These are phyloP conservation scores for Meandrina meandrites DNA, from an alignment of 92 coral and sea anemone genomes.

Conservation along the genomic window DNA sequence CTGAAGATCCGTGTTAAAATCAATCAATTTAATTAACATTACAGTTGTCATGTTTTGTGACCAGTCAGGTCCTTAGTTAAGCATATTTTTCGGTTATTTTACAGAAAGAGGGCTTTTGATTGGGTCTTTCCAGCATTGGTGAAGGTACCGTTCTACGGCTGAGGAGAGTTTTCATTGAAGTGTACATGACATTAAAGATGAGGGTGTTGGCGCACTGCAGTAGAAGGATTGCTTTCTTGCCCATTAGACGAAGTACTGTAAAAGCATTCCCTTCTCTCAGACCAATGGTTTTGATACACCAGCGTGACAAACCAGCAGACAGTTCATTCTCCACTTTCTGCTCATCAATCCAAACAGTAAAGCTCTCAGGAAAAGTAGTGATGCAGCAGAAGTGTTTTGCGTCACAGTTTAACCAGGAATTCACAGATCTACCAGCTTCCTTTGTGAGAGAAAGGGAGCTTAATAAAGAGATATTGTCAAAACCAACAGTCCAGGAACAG, in stretches of 20 bases:
- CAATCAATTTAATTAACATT: background rate
- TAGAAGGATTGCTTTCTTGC: background rate
- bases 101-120: background rate
- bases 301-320: background rate
- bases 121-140: background rate
- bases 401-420: background rate
- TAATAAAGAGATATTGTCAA: slow-evolving; percentile 7
- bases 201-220: background rate
- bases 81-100: background rate
- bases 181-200: background rate
- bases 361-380: background rate
- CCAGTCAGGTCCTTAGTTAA: background rate
- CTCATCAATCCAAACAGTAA: background rate
- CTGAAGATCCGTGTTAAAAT: too few species aligned
- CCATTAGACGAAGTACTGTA: background rate
- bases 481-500: background rate
- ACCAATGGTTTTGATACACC: background rate
- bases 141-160: background rate
- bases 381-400: background rate
- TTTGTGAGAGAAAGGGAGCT: slow-evolving; percentile 3
- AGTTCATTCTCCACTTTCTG: background rate
- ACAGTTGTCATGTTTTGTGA: background rate
- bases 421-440: slow-evolving; percentile 7
- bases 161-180: background rate
- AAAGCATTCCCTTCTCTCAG: background rate